Evolutionary conservation across 37 sponge, comb jelly and placozoan genomes (phyloP).

Genomic region (Haliclona indistincta): DNA sequence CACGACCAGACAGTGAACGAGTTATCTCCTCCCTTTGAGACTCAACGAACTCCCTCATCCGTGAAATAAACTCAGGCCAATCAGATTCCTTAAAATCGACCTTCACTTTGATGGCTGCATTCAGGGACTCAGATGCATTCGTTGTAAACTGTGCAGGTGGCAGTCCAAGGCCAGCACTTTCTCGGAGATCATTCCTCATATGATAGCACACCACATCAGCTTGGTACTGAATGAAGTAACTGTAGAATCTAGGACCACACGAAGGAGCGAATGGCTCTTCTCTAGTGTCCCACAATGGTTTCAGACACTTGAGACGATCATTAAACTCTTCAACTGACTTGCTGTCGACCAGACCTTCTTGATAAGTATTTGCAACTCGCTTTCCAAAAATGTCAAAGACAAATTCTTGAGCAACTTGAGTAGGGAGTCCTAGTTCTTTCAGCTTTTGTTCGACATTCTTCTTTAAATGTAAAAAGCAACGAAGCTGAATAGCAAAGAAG

Average conservation of each 20-base stretch:
- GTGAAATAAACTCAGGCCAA: conserved; percentile 45
- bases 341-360: conserved; percentile 44
- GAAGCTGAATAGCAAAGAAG: conserved; percentile 34
- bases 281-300: conserved; percentile 9
- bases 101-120: conserved; percentile 40
- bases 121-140: conserved; percentile 37
- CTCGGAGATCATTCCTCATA: conserved; percentile 26
- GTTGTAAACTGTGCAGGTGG: conserved; percentile 50
- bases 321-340: not conserved
- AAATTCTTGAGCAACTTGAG: not conserved
- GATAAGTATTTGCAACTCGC: conserved; percentile 4
- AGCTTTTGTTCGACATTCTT: conserved; percentile 41
- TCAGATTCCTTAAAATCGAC: conserved; percentile 35
- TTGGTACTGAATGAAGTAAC: conserved; percentile 14
- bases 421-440: conserved; percentile 22
- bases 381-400: conserved; percentile 17
- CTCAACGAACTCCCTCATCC: not conserved
- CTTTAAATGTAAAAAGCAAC: conserved; percentile 43
- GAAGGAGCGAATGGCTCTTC: not conserved
- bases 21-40: conserved; percentile 24
- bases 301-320: not conserved
- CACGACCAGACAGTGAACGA: conserved; percentile 24
- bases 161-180: conserved; percentile 42
- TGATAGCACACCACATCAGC: conserved; percentile 18
- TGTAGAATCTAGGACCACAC: conserved; percentile 7